Base-by-base conservation (phyloP, 2,113 vertebrate genomes). In the Hippoglossus stenolepis region DNA sequence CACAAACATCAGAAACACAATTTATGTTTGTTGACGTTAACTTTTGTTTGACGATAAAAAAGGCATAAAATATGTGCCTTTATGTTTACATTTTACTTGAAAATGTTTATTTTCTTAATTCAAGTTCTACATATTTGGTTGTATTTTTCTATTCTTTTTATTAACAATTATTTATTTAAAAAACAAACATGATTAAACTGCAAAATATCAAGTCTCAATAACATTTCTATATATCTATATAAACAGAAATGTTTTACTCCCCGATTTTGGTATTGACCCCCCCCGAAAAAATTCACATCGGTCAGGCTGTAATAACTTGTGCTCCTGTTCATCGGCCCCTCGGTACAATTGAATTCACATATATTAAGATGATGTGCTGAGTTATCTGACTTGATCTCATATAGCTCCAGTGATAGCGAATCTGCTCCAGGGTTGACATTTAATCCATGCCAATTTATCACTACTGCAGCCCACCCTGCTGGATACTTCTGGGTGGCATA, bases 391-490 rank as follows among this genome's bases (percentile, higher is more conserved):
- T 76, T 73, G 64, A 70, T 74, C 74, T 63, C 51, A 62, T 80
- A 75, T 82, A 73, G 72, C 69, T 75, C 64, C 71, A 72, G 74
- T 49, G 78, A 92, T 70, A 62, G 67, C 74, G 73, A 73, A 80
- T 91, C 82, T 77, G 77, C 74, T 88, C 75, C 65, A 70, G 73
- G 74, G 79, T 75, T 93, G 92, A 94, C 93, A 92, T 92, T 93
- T 92, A 90, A 91, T 92, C 90, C 87, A 91, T 90, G 89, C 69
- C 74, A 90, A 90, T 93, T 91, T 80, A 90, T 91, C 87, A 89
- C 70, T 45, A 65, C 84, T 74, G 78, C 79, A 83, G 80, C 70
- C 82, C 80, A 87, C 82, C 71, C 59, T 2, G 63, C 75, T 70
- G 79, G 70, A 88, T 63, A 72, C 70, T 70, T 66, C 75, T 63